Evolutionary conservation across 1,140 invertebrate species (phyloP), one percentile per base, ranked within the genome.

Genomic region (Anagrus nilaparvatae): DNA sequence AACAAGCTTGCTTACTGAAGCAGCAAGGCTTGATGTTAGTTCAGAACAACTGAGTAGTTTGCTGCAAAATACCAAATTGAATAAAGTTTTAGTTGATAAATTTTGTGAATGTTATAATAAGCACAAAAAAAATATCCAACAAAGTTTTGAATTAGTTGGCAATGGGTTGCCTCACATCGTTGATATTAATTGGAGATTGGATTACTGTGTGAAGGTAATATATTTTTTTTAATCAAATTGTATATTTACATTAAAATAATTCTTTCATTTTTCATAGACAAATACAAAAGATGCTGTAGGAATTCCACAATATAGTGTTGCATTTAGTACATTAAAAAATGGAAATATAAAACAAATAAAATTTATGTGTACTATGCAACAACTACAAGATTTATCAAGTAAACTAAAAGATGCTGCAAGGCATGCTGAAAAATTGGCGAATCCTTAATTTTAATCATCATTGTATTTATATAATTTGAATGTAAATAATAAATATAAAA

Each of bases 181-280:
- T n/a, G 77, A 82, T 52, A 63, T 78, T 3, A 70, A 73, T 47
- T 82, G 78, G 78, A 74, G 73, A 59, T 58, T 80, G 30, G 76
- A 79, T 58, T 74, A 70, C 50, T 61, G 65, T 18, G 47, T 71
- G 9, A 74, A 74, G 54, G 73, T 75, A 60, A 48, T 44, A 41
- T 6, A 33, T 43, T 36, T 18, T 39, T 27, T 40, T 36, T n/a
- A n/a, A n/a, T n/a, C n/a, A n/a, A n/a, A n/a, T 35, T 18, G 37
- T 28, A 8, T 16, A 47, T 16, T 2, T 27, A 16, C n/a, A 5
- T 17, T 16, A n/a, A 43, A 10, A 40, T 17, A 27, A 34, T 23
- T 37, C 29, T 17, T 37, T 25, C 17, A 20, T 35, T 29, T 25
- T 36, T 32, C 34, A 42, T 56, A 75, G 73, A 58, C 63, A 21